These are phyloP conservation scores for Halichoerus grypus DNA, from an alignment of 2,113 vertebrate species.

Conservation along the genomic window DNA sequence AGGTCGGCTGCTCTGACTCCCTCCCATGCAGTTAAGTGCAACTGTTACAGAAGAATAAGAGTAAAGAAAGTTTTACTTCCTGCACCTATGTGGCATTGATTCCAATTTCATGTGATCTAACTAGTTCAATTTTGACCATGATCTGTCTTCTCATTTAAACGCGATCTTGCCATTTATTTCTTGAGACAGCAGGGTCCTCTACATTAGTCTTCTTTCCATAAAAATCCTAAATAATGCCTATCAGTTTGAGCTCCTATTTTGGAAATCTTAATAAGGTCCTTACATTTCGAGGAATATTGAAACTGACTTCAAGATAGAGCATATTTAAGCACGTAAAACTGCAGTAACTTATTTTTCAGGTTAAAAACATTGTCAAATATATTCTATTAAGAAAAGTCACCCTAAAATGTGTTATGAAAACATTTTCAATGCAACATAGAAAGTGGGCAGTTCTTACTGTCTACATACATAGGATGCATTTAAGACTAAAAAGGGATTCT, in stretches of 20 bases:
- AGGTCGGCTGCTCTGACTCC: neutral
- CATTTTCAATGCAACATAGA: slow-evolving; percentile 65
- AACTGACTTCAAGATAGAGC: neutral
- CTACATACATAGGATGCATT: slow-evolving; percentile 60
- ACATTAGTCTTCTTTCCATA: neutral
- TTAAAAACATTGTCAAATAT: slow-evolving; percentile 56
- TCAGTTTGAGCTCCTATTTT: slow-evolving; percentile 16
- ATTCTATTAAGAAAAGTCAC: slow-evolving; percentile 69
- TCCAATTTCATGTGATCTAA: neutral
- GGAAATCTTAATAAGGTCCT: slow-evolving; percentile 33
- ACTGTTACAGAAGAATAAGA: neutral
- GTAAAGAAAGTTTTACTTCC: neutral
- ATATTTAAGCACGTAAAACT: slow-evolving; percentile 32
- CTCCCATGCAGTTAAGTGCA: neutral
- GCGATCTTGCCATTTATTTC: neutral
- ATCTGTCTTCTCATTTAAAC: neutral
- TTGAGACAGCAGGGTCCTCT: neutral
- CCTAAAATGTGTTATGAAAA: slow-evolving; percentile 75
- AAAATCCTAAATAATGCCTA: neutral
- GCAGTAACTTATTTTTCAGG: slow-evolving; percentile 56
- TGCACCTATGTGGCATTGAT: neutral
- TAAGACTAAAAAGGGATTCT: slow-evolving; percentile 67
- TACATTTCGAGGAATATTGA: slow-evolving; percentile 38
- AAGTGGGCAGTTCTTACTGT: slow-evolving; percentile 63
- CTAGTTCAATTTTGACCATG: neutral